phyloP scores from a whole-genome alignment of 2,113 vertebrate species.

The Ctenodactylus gundi region DNA sequence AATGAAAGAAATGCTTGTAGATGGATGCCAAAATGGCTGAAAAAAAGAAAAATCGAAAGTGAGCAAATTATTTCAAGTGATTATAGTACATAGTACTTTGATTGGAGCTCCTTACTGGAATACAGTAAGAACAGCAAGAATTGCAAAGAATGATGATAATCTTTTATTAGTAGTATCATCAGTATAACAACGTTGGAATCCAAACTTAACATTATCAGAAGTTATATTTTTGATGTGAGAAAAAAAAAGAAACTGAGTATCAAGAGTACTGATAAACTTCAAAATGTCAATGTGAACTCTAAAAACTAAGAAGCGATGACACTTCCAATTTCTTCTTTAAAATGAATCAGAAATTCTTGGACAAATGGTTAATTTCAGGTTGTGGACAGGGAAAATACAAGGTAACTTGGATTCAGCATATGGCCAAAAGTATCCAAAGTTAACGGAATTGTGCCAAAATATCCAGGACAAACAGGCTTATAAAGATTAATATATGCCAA shows the following conservation, averaged over 20 bases:
- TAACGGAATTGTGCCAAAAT: neutral
- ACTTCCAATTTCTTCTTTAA: neutral
- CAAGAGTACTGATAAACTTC: conserved; percentile 12
- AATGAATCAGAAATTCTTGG: neutral
- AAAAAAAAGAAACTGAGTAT: conserved; percentile 6
- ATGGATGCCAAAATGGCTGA: neutral
- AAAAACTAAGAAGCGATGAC: neutral
- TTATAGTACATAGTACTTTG: neutral
- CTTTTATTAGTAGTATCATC: neutral
- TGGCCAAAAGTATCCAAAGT: neutral
- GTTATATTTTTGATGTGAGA: neutral
- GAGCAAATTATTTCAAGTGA: conserved; percentile 3
- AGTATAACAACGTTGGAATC: neutral
- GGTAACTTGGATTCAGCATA: neutral
- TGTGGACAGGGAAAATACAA: neutral
- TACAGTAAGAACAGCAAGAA: conserved; percentile 24
- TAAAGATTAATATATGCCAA: neutral
- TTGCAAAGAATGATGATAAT: neutral
- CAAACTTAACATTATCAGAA: neutral
- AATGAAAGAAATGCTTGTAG: conserved; percentile 19
- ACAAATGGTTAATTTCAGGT: neutral
- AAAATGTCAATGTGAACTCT: neutral
- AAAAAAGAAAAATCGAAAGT: neutral
- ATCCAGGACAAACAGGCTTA: neutral
- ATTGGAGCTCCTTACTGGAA: neutral